Evolutionary conservation across 2,888 invertebrate genomes (phyloP).

Genomic region (Noctua pronuba): DNA sequence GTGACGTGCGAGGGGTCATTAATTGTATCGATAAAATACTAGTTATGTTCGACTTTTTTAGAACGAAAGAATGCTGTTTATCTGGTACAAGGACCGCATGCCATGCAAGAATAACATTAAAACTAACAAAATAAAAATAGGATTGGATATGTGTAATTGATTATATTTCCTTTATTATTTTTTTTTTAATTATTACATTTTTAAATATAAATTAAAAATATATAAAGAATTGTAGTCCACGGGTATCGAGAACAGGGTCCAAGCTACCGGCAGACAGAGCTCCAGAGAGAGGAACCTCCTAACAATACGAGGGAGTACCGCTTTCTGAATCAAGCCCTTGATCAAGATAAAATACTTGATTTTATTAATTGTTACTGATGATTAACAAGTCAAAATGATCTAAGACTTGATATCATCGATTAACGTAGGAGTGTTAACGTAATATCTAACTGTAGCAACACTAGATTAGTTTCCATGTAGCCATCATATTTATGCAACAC

Average conservation of each 20-base stretch:
- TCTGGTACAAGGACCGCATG: neutral
- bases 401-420: neutral
- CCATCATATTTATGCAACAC: neutral
- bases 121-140: neutral
- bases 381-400: neutral
- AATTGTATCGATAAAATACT: constrained; percentile 37
- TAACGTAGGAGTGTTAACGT: neutral
- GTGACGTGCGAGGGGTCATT: constrained; percentile 60
- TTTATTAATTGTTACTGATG: neutral
- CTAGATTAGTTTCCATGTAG: neutral
- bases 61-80: neutral
- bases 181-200: too few species aligned
- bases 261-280: too few species aligned
- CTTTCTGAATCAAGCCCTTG: too few species aligned
- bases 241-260: too few species aligned
- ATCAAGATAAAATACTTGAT: too few species aligned
- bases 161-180: too few species aligned
- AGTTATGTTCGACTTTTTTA: neutral
- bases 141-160: neutral
- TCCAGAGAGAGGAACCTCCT: too few species aligned
- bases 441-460: neutral
- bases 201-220: too few species aligned
- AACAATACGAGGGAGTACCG: too few species aligned
- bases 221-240: too few species aligned
- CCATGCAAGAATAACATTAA: neutral